Evolutionary conservation across 2,113 vertebrate species (phyloP).

Genomic region (Castor canadensis): DNA sequence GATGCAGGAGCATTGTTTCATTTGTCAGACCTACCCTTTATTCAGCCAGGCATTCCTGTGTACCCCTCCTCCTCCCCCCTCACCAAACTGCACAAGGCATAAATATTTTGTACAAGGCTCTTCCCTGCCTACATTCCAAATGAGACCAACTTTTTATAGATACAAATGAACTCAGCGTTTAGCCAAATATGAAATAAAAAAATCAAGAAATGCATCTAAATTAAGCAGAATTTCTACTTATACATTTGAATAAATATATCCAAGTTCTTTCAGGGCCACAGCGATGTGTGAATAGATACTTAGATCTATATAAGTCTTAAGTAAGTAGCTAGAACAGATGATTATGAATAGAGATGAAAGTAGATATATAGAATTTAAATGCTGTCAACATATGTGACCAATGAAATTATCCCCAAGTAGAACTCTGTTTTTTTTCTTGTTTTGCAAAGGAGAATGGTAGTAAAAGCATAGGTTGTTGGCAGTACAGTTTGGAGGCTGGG

Average conservation of each 20-base stretch:
- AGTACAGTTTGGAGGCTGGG: neutral
- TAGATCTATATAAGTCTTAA: conserved; percentile 65
- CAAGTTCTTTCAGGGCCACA: conserved; percentile 73
- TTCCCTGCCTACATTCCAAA: conserved; percentile 62
- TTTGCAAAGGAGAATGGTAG: neutral
- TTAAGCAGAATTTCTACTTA: conserved; percentile 78
- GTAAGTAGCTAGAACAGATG: conserved; percentile 63
- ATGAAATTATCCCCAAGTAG: conserved; percentile 22
- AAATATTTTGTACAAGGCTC: conserved; percentile 63
- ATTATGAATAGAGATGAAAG: conserved; percentile 66
- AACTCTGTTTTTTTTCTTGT: neutral
- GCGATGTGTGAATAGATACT: conserved; percentile 69
- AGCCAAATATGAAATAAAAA: conserved; percentile 73
- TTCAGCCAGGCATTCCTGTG: conserved; percentile 47
- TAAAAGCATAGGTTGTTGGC: neutral
- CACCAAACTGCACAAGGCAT: conserved; percentile 6
- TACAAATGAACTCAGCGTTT: conserved; percentile 76
- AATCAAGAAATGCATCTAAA: conserved; percentile 76
- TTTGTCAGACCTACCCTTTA: neutral
- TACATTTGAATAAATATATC: conserved; percentile 77
- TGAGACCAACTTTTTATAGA: conserved; percentile 74
- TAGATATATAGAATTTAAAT: conserved; percentile 58
- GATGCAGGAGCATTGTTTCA: neutral
- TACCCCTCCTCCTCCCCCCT: neutral
- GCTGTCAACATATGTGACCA: conserved; percentile 52